Percentiles rank a stretch among this genome's conserved stretches.
phyloP scores from a whole-genome alignment of 2,113 vertebrate genomes.

The Pseudonaja textilis region DNA sequence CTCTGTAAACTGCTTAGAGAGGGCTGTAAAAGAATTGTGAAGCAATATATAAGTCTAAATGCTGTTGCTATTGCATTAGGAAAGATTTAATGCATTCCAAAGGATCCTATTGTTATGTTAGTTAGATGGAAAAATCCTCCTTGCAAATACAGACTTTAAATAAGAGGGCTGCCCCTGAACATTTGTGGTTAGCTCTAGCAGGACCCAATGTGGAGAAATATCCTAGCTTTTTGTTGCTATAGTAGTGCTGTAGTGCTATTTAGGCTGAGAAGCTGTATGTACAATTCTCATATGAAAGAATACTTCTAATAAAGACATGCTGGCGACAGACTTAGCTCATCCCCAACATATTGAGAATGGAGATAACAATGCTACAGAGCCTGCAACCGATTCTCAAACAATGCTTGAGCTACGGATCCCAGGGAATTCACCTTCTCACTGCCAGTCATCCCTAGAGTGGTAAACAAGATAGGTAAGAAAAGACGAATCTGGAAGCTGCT shows the following conservation, averaged over 20 bases:
- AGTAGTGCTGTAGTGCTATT: too few relatives aligned
- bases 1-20: too few relatives aligned
- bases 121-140: not conserved
- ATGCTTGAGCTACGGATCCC: not conserved
- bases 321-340: not conserved
- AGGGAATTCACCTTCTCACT: not conserved
- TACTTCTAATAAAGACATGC: not conserved
- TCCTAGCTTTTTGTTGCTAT: not conserved
- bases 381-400: not conserved
- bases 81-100: not conserved
- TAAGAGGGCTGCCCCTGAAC: not conserved
- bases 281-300: not conserved
- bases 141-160: not conserved
- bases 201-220: not conserved
- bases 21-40: too few relatives aligned
- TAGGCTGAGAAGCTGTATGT: not conserved
- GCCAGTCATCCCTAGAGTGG: too few relatives aligned
- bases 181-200: not conserved
- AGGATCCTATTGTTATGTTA: not conserved
- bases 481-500: not conserved
- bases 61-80: not conserved
- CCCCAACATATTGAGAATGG: not conserved
- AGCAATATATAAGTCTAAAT: too few relatives aligned
- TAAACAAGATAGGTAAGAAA: not conserved
- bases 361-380: not conserved